Percentiles rank a stretch among this genome's conserved stretches.
Evolutionary conservation across 2,888 invertebrate species (phyloP).

Genomic region (Lycocerus yunnanus): DNA sequence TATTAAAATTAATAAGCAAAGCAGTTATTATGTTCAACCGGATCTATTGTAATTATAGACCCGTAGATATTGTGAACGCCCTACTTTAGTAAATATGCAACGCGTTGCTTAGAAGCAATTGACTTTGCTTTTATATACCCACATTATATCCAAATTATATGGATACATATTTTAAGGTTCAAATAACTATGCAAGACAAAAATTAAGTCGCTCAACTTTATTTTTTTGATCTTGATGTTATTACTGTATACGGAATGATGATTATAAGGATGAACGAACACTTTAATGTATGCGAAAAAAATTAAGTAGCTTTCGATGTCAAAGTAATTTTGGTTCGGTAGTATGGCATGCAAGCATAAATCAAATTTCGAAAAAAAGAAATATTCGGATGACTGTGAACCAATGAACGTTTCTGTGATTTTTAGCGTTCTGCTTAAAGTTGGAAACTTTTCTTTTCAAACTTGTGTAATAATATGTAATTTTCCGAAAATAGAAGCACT

Average conservation of each 20-base stretch:
- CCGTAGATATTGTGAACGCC: slow-evolving; percentile 39
- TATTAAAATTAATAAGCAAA: slow-evolving; percentile 46
- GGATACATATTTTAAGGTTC: not conserved
- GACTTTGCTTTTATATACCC: not conserved
- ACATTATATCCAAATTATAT: not conserved
- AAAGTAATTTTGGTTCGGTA: not conserved
- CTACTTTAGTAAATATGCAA: slow-evolving; percentile 30
- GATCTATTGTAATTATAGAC: slow-evolving; percentile 45
- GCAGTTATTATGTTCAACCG: slow-evolving; percentile 40
- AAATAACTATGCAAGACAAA: not conserved
- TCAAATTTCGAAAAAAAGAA: not conserved
- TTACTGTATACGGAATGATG: not conserved
- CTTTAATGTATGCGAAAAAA: not conserved
- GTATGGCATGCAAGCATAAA: not conserved
- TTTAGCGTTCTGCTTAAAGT: not conserved
- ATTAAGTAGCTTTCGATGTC: not conserved
- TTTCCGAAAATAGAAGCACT: not conserved
- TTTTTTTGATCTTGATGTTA: not conserved
- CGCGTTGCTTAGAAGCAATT: slow-evolving; percentile 3
- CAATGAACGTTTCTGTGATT: not conserved
- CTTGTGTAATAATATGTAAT: not conserved
- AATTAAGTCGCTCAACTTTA: not conserved
- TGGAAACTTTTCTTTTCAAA: not conserved
- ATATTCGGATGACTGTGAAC: not conserved
- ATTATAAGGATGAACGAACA: not conserved